Evolutionary conservation across 2,113 vertebrate species (phyloP).

Genomic region (Todiramphus chloris): DNA sequence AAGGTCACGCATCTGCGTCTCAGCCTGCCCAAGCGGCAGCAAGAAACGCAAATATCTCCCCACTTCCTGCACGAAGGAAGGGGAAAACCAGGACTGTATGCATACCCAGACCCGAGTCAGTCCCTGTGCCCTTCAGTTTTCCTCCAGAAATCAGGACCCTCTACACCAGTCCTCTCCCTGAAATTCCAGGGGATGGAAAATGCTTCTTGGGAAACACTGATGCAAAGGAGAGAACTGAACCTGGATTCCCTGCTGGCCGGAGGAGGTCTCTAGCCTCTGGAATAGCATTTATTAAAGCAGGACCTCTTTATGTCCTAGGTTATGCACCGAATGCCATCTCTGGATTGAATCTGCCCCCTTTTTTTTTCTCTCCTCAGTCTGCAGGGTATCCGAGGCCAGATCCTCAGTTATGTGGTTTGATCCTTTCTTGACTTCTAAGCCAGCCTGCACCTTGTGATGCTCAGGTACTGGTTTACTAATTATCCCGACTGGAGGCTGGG

Average conservation of each 20-base stretch:
- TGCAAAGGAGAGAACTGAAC: background rate
- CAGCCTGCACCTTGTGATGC: constrained; percentile 38
- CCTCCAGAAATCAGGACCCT: background rate
- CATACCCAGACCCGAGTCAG: rapidly evolving
- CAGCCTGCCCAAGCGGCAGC: background rate
- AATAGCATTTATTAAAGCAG: background rate
- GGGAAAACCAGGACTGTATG: background rate
- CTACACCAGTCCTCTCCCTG: background rate
- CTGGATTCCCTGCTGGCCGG: background rate
- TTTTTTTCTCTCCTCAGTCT: background rate
- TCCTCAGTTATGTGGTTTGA: background rate
- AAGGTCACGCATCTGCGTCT: background rate
- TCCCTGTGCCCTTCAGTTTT: background rate
- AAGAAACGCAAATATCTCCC: background rate
- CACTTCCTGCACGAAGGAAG: background rate
- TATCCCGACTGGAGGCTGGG: constrained; percentile 24
- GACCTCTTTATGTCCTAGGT: background rate
- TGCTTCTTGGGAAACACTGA: background rate
- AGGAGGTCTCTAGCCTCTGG: background rate
- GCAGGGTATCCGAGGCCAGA: background rate
- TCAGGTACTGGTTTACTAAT: constrained; percentile 59
- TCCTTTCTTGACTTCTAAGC: background rate
- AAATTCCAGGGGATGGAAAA: background rate
- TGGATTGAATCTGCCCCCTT: background rate
- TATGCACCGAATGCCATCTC: background rate